These are phyloP conservation scores for Automeris io DNA, from an alignment of 2,888 invertebrate species.

Conservation along the genomic window DNA sequence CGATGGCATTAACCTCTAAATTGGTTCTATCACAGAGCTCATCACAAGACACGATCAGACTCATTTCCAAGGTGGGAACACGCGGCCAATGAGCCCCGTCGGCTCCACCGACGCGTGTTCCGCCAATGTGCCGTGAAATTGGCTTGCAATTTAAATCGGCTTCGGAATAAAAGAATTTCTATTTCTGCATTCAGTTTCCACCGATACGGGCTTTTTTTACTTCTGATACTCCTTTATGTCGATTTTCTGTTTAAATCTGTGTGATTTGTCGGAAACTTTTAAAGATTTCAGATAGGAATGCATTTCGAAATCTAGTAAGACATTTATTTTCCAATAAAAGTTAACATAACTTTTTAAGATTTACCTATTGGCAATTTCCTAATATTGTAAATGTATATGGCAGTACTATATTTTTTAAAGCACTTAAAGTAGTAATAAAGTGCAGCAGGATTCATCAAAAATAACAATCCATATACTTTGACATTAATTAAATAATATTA, in stretches of 20 bases:
- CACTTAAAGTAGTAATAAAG: no score
- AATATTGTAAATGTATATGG: no score
- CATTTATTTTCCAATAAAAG: no score
- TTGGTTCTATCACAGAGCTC: background rate
- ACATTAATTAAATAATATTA: no score
- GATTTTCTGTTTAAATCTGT: background rate
- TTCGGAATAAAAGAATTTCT: background rate
- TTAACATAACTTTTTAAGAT: no score
- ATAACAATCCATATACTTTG: no score
- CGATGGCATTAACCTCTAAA: background rate
- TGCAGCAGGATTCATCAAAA: no score
- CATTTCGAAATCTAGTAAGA: no score
- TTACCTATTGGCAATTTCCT: no score
- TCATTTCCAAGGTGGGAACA: slow-evolving; percentile 6
- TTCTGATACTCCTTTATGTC: background rate
- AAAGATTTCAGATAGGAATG: background rate
- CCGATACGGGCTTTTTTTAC: background rate
- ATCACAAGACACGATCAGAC: background rate
- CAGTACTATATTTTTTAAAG: no score
- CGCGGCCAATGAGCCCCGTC: slow-evolving; percentile 1
- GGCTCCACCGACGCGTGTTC: slow-evolving; percentile 7
- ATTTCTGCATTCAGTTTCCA: background rate
- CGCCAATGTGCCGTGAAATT: slow-evolving; percentile 16
- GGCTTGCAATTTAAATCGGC: slow-evolving; percentile 11
- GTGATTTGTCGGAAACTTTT: background rate